Base-by-base conservation (phyloP, 2,888 invertebrate genomes). In the Epirrhoe tristata region DNA sequence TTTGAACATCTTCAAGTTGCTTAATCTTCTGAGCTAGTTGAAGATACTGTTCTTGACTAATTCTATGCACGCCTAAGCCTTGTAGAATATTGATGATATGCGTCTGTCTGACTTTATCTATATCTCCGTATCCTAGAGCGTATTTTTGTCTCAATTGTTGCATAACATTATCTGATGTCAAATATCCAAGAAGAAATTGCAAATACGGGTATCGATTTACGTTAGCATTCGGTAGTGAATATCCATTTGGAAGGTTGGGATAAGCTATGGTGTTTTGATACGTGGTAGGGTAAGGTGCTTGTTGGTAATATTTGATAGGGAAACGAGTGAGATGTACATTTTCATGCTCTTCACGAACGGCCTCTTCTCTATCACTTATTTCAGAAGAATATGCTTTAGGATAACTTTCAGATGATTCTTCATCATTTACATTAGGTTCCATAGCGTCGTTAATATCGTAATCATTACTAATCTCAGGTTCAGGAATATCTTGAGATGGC, bases 111-210 rank as follows among this genome's bases (percentile, higher is more conserved):
- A 43, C 12, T 43, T 43, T 43, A 43, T 43, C 12, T 12, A 5
- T 43, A 43, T 43, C 39, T 43, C 12, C 39, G 39, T 43, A 36
- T 12, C 4, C 12, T 14, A 12, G 53, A n/a, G 36, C 48, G 53
- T 59, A 14, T 50, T 59, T 64, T 31, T 58, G 6, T 39, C 12
- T 54, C 64, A 6, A 12, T 12, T 10, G 39, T 43, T 43, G n/a
- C 8, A 63, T 31, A 17, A 53, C 4, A 31, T 54, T 54, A 4
- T 31, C 54, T 7, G 58, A 58, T 50, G 43, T 48, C 16, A 64
- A 58, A 34, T 58, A 50, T 0, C 54, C 34, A 14, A 54, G 36
- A 39, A 64, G 36, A 6, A 54, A 12, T 50, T 58, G 54, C 17
- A 64, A 54, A 16, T 46, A 58, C 50, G 50, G 46, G 10, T n/a